Conservation (phyloP, 2,113 vertebrate genomes). For the Microtus pennsylvanicus region DNA sequence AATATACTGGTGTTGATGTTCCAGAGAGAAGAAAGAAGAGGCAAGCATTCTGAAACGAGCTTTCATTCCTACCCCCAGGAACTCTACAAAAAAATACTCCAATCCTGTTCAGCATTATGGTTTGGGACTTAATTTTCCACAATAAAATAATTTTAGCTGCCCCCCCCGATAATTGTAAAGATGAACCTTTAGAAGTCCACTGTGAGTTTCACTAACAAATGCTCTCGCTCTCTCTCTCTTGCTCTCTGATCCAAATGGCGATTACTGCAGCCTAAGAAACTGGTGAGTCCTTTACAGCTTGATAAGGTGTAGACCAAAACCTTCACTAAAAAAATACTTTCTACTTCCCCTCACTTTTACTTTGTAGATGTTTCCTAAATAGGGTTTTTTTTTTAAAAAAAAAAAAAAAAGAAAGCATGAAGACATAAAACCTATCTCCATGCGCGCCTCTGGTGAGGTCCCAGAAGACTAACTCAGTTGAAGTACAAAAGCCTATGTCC, state of each 20-base stretch:
- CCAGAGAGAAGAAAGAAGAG: constrained; percentile 86
- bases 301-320: constrained; percentile 74
- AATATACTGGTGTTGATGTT: constrained; percentile 87
- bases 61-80: constrained; percentile 83
- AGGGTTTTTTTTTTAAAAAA: no score
- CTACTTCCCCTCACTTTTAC: constrained; percentile 61
- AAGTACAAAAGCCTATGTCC: constrained; percentile 51
- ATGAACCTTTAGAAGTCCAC: neutral
- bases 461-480: neutral
- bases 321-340: constrained; percentile 76
- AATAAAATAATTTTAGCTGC: constrained; percentile 51
- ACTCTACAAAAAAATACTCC: constrained; percentile 79
- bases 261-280: constrained; percentile 67
- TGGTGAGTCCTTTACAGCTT: constrained; percentile 40
- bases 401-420: no score
- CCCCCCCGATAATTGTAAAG: constrained; percentile 48
- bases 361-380: constrained; percentile 61
- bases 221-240: constrained; percentile 41
- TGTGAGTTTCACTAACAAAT: constrained; percentile 33
- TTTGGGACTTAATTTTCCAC: neutral
- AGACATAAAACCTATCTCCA: constrained; percentile 65
- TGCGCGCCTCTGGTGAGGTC: constrained; percentile 30
- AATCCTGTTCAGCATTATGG: constrained; percentile 65
- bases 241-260: constrained; percentile 60
- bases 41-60: constrained; percentile 84